A percentile compares a stretch with the other conserved stretches of the same genome.
These are phyloP conservation scores for Yponomeuta malinellus DNA, from an alignment of 2,888 invertebrate species.

Conservation along the genomic window DNA sequence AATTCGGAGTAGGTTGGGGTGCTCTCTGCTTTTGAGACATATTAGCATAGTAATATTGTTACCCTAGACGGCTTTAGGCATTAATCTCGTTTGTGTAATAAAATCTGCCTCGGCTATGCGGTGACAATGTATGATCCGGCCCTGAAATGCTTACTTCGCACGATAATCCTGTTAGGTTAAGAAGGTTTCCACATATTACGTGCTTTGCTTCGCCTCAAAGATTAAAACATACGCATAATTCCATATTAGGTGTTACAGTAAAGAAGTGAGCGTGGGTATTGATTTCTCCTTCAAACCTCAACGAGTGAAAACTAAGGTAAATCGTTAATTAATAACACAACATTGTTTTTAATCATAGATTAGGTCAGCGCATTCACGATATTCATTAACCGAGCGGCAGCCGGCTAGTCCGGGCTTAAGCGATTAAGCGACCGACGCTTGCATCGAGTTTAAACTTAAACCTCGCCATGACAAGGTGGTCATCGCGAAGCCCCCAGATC, in stretches of 20 bases:
- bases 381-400: background rate
- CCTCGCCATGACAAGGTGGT: slow-evolving; percentile 73
- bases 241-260: slow-evolving; percentile 38
- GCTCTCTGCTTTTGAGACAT: background rate
- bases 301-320: background rate
- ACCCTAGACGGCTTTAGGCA: slow-evolving; percentile 21
- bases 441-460: slow-evolving; percentile 36
- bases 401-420: slow-evolving; percentile 41
- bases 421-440: slow-evolving; percentile 52
- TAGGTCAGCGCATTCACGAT: slow-evolving; percentile 5
- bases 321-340: background rate
- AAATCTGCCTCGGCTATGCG: slow-evolving; percentile 62
- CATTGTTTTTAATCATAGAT: slow-evolving; percentile 8
- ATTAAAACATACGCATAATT: slow-evolving; percentile 74
- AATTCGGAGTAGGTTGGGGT: background rate
- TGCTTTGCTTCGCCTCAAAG: slow-evolving; percentile 81
- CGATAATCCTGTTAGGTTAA: slow-evolving; percentile 84
- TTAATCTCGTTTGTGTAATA: slow-evolving; percentile 76
- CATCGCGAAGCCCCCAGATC: slow-evolving; percentile 68
- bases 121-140: slow-evolving; percentile 71
- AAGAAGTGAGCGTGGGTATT: background rate
- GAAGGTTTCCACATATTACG: slow-evolving; percentile 83
- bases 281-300: background rate
- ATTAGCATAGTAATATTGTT: background rate
- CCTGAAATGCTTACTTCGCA: slow-evolving; percentile 77